A percentile compares a stretch with the other conserved stretches of the same genome.
Conservation (phyloP, 2,113 vertebrate genomes). For the Gracilinanus agilis region DNA sequence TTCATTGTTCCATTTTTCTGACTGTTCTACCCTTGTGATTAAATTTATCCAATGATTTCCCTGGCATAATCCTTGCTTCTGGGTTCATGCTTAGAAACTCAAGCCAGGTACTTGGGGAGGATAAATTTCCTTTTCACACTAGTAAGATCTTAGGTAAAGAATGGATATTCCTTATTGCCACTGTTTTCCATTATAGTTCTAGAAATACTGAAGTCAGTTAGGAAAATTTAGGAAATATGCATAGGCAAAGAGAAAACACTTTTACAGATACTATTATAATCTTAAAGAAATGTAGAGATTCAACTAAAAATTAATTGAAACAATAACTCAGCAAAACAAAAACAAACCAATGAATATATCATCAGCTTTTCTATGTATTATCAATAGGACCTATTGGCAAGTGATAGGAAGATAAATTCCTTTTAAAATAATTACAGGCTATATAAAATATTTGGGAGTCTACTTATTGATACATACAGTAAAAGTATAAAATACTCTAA, state of each 20-base stretch:
- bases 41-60: too few species aligned
- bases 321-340: too few species aligned
- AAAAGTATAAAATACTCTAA: background rate
- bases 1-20: too few species aligned
- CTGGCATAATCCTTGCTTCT: too few species aligned
- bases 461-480: background rate
- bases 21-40: too few species aligned
- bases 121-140: too few species aligned
- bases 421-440: background rate
- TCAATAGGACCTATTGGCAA: background rate
- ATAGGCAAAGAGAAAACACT: background rate
- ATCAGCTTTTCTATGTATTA: background rate
- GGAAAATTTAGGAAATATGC: background rate
- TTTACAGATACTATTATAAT: background rate
- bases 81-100: too few species aligned
- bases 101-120: too few species aligned
- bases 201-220: too few species aligned
- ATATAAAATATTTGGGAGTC: background rate
- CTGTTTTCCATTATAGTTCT: too few species aligned
- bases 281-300: background rate
- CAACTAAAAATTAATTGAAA: background rate
- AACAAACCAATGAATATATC: background rate
- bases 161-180: too few species aligned
- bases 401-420: background rate
- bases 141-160: too few species aligned